Percentiles rank a stretch among this genome's conserved stretches.
Evolutionary conservation across 1,140 invertebrate species (phyloP).

Genomic region (Aphelenchoides avenae): DNA sequence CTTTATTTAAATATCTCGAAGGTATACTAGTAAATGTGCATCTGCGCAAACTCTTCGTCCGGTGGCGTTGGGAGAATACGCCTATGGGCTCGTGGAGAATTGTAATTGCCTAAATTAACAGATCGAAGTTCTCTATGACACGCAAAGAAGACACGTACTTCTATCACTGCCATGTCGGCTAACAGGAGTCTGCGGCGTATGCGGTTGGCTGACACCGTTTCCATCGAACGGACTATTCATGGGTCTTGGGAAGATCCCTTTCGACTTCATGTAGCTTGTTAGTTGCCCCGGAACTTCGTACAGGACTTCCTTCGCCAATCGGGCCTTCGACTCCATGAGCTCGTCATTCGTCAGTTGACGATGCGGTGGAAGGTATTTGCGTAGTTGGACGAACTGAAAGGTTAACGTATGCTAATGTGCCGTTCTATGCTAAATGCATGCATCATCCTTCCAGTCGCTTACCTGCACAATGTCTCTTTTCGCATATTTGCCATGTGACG

Average conservation of each 20-base stretch:
- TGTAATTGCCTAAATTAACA: too few relatives aligned
- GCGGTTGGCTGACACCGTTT: neutral
- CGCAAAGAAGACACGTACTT: too few relatives aligned
- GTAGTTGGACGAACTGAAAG: slow-evolving; percentile 52
- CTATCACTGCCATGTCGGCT: slow-evolving; percentile 3
- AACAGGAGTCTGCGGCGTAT: neutral
- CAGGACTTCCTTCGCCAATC: slow-evolving; percentile 50
- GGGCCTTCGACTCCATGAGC: slow-evolving; percentile 33
- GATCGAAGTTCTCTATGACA: too few relatives aligned
- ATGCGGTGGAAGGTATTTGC: slow-evolving; percentile 49
- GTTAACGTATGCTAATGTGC: neutral
- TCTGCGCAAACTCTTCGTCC: slow-evolving; percentile 20
- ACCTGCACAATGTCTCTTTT: slow-evolving; percentile 46
- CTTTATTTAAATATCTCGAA: too few relatives aligned
- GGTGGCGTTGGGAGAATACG: slow-evolving; percentile 35
- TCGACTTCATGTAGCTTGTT: slow-evolving; percentile 49
- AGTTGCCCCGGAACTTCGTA: slow-evolving; percentile 48
- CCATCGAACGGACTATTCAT: slow-evolving; percentile 25
- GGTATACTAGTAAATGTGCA: slow-evolving; percentile 17
- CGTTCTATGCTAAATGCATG: too few relatives aligned
- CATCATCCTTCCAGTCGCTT: too few relatives aligned
- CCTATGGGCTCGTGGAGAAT: slow-evolving; percentile 33
- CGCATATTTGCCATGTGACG: slow-evolving; percentile 40
- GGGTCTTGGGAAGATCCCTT: slow-evolving; percentile 40
- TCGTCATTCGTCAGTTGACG: slow-evolving; percentile 41